These are phyloP conservation scores for Tragelaphus strepsiceros DNA, from an alignment of 2,113 vertebrate species.

Conservation along the genomic window DNA sequence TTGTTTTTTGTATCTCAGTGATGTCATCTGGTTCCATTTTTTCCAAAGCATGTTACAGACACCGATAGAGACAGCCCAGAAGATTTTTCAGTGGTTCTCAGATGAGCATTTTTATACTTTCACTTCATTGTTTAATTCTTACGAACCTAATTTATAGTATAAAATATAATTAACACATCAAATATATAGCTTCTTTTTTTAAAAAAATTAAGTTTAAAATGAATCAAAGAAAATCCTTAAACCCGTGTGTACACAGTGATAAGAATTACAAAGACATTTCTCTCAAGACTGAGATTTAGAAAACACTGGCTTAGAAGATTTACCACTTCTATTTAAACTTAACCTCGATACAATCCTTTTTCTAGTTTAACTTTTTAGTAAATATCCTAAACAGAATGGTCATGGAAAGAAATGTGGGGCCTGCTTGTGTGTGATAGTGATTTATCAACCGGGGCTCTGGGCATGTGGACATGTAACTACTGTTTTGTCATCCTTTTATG, in stretches of 20 bases:
- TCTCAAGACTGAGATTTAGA: background rate
- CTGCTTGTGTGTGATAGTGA: background rate
- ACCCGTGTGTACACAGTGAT: accelerated
- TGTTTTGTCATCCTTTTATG: background rate
- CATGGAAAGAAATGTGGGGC: background rate
- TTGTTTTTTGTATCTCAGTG: background rate
- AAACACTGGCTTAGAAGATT: background rate
- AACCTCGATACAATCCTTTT: background rate
- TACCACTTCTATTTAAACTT: background rate
- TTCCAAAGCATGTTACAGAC: background rate
- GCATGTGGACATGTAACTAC: background rate
- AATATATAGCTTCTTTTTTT: background rate
- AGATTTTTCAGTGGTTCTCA: background rate
- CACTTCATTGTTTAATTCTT: background rate
- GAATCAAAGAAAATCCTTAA: background rate
- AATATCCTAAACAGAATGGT: background rate
- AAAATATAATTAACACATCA: background rate
- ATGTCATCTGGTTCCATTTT: background rate
- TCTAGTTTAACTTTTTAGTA: background rate
- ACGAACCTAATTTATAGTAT: background rate
- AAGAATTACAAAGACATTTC: background rate
- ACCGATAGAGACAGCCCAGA: too few relatives aligned
- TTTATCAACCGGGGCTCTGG: background rate
- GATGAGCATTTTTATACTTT: background rate
- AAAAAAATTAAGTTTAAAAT: background rate